A percentile compares a stretch with the other conserved stretches of the same genome.
phyloP scores from a whole-genome alignment of 1,140 invertebrate genomes.

The Venturia canescens region DNA sequence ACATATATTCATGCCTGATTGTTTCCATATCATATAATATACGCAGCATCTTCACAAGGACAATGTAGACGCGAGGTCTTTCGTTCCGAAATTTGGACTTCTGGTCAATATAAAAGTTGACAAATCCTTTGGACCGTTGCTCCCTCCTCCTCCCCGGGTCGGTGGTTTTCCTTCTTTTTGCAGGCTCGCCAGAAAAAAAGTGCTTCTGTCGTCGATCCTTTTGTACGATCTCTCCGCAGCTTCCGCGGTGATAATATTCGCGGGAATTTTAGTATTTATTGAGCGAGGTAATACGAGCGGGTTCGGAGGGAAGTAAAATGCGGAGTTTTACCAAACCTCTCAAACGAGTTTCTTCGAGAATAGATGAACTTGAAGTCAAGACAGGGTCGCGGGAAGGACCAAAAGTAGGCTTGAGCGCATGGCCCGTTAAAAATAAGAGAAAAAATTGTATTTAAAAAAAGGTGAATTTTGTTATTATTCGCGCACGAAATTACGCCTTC shows the following conservation, averaged over 20 bases:
- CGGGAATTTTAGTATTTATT: neutral
- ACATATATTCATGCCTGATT: too few relatives aligned
- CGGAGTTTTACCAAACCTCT: too few relatives aligned
- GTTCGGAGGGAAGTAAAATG: too few relatives aligned
- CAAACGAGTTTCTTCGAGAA: too few relatives aligned
- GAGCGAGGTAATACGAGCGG: neutral
- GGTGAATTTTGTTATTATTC: too few relatives aligned
- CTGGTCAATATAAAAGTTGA: conserved; percentile 28
- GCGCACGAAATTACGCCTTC: too few relatives aligned
- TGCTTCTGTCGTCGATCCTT: neutral
- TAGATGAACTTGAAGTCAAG: too few relatives aligned
- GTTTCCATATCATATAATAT: too few relatives aligned
- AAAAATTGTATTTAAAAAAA: too few relatives aligned
- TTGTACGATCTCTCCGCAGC: neutral
- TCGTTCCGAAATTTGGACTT: conserved; percentile 12
- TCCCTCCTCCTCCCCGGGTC: neutral
- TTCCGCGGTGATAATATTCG: neutral
- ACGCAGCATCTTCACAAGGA: conserved; percentile 5
- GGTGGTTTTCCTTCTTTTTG: neutral
- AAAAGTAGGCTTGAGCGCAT: too few relatives aligned
- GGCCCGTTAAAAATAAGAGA: too few relatives aligned
- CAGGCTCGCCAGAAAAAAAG: neutral
- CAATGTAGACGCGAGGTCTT: conserved; percentile 19
- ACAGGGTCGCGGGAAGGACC: too few relatives aligned
- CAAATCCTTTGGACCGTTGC: conserved; percentile 22